Evolutionary conservation across 1,140 invertebrate genomes (phyloP).

Genomic region (Euura saliciscinereae): DNA sequence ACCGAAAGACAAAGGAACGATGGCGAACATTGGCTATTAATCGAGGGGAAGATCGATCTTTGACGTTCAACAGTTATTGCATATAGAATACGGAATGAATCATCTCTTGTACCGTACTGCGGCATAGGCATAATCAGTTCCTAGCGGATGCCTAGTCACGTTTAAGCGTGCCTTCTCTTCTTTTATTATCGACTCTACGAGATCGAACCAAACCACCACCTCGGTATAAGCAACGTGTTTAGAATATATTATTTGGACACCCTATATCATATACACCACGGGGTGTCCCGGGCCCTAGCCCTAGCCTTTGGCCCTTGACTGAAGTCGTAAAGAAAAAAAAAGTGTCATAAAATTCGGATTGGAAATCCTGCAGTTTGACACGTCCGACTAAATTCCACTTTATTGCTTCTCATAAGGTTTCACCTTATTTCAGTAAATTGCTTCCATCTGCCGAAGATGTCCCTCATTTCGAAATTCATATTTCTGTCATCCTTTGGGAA

Average conservation of each 20-base stretch:
- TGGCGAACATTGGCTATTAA: conserved; percentile 26
- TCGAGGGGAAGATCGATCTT: conserved; percentile 38
- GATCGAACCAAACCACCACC: not conserved
- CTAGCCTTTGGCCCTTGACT: not conserved
- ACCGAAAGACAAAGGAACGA: too few relatives aligned
- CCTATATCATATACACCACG: not conserved
- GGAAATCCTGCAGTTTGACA: not conserved
- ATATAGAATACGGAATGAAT: conserved; percentile 34
- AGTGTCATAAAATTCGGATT: conserved; percentile 2
- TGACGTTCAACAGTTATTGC: conserved; percentile 18
- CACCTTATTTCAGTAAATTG: too few relatives aligned
- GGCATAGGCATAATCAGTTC: conserved; percentile 24
- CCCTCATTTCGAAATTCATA: too few relatives aligned
- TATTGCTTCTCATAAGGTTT: not conserved
- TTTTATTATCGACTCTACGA: not conserved
- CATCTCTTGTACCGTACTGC: conserved; percentile 23
- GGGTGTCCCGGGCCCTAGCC: not conserved
- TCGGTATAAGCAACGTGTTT: not conserved
- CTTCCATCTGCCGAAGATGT: too few relatives aligned
- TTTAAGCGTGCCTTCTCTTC: conserved; percentile 21
- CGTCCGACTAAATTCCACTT: not conserved
- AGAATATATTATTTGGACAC: conserved; percentile 5
- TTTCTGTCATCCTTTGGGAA: too few relatives aligned
- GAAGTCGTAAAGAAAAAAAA: not conserved
- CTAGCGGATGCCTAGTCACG: conserved; percentile 36